Base-by-base conservation (phyloP, 2,797 vertebrate species). In the Eutrigla gurnardus region DNA sequence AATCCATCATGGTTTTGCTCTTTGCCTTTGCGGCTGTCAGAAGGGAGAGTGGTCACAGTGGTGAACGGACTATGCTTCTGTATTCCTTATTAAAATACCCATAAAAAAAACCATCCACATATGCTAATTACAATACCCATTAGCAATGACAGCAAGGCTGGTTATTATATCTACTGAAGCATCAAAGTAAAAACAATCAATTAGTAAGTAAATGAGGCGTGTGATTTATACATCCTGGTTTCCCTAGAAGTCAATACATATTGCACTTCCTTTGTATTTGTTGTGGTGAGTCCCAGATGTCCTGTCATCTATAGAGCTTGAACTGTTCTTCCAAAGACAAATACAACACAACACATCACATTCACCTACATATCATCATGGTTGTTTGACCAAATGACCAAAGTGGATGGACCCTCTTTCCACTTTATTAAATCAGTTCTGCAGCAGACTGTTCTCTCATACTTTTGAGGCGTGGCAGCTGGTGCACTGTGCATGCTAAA, bases 1-100 rank as follows among this genome's bases (percentile, higher is more conserved):
- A 76, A 88, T 91, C 77, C 64, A 85, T 89, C 86, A 83, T 40
- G 68, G 17, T 62, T 77, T 71, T 63, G 72, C 58, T 77, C 50
- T 72, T 67, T 80, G 79, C 39, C 42, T 64, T n/a, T 3, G 59
- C 63, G 40, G 33, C 69, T 77, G 58, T 65, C 73, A 62, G 40
- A 9, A 14, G 9, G 36, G 37, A 12, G 36, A 46, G 36, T 57
- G 33, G 53, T 47, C 40, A 32, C 2, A 17, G 62, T 7, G 40
- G 46, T 74, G 39, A 60, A 35, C 54, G 37, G 18, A 37, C 47
- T 17, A 9, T 50, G 37, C 15, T 33, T 49, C 45, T 63, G 10
- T 45, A 53, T n/a, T 36, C 10, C 33, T 32, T 17, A 11, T 32
- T 59, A 17, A 82, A 62, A 60, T 33, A 50, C 32, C 47, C 53